Evolutionary conservation across 1,140 invertebrate species (phyloP).

Genomic region (Pseudomyrmex gracilis): DNA sequence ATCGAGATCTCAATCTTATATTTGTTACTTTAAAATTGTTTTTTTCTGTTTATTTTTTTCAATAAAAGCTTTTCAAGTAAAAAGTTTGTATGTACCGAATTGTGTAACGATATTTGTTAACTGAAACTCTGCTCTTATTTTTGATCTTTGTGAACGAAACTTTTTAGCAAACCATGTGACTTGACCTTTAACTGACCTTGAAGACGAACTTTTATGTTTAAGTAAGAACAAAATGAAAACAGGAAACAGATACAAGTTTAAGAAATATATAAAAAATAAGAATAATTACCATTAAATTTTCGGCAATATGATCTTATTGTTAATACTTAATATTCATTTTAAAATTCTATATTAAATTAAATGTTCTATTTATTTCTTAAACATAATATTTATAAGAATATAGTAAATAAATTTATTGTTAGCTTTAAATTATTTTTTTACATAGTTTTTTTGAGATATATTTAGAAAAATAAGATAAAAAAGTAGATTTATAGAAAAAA

Average conservation of each 20-base stretch:
- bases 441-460: too few relatives aligned
- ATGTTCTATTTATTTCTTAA: too few relatives aligned
- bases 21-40: slow-evolving; percentile 12
- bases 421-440: too few relatives aligned
- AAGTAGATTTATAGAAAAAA: not conserved
- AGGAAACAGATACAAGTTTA: not conserved
- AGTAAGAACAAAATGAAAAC: not conserved
- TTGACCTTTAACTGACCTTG: not conserved
- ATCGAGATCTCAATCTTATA: not conserved
- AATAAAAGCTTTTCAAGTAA: slow-evolving; percentile 56
- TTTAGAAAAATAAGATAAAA: too few relatives aligned
- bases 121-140: not conserved
- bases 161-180: not conserved
- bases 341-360: too few relatives aligned
- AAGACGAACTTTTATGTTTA: not conserved
- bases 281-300: too few relatives aligned
- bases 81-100: not conserved
- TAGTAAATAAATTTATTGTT: too few relatives aligned
- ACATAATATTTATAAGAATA: too few relatives aligned
- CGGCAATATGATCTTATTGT: too few relatives aligned
- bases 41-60: slow-evolving; percentile 23
- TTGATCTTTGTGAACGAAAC: too few relatives aligned
- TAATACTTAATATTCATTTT: too few relatives aligned
- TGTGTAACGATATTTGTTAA: slow-evolving; percentile 1
- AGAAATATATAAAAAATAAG: not conserved